Evolutionary conservation across 1,140 invertebrate genomes (phyloP).

Genomic region (Microvelia longipes): DNA sequence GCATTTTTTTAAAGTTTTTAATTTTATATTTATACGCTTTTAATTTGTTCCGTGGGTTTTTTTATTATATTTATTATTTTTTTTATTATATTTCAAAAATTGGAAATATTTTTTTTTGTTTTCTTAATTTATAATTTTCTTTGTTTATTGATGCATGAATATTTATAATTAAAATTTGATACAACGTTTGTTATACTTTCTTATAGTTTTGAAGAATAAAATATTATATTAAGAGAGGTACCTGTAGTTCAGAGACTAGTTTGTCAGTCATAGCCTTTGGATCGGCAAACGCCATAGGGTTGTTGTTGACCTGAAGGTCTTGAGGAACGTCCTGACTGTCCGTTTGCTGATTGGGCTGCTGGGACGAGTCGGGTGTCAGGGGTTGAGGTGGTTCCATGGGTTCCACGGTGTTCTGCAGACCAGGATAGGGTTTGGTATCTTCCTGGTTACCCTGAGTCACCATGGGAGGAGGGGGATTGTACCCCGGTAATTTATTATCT

Average conservation of each 20-base stretch:
- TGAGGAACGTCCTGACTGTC: slow-evolving; percentile 12
- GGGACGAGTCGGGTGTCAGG: slow-evolving; percentile 9
- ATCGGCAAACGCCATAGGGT: slow-evolving; percentile 16
- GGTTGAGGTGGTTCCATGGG: neutral
- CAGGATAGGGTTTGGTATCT: neutral
- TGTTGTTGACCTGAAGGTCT: slow-evolving; percentile 15
- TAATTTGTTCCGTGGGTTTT: too few species aligned
- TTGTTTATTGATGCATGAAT: too few species aligned
- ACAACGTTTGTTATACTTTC: too few species aligned
- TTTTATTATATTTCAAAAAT: too few species aligned
- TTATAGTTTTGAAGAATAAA: too few species aligned
- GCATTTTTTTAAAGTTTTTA: too few species aligned
- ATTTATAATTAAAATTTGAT: too few species aligned
- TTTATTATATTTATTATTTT: too few species aligned
- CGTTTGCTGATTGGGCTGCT: slow-evolving; percentile 4
- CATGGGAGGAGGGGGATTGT: slow-evolving; percentile 11
- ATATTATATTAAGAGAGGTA: too few species aligned
- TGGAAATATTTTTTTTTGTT: too few species aligned
- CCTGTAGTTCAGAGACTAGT: slow-evolving; percentile 25
- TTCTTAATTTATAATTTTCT: too few species aligned
- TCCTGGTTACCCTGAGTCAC: slow-evolving; percentile 5
- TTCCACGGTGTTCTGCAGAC: neutral
- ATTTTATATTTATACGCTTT: too few species aligned
- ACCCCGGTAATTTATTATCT: neutral
- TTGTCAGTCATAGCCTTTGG: slow-evolving; percentile 26